These are phyloP conservation scores for Stratiomys singularior DNA, from an alignment of 2,888 invertebrate genomes.

Conservation along the genomic window DNA sequence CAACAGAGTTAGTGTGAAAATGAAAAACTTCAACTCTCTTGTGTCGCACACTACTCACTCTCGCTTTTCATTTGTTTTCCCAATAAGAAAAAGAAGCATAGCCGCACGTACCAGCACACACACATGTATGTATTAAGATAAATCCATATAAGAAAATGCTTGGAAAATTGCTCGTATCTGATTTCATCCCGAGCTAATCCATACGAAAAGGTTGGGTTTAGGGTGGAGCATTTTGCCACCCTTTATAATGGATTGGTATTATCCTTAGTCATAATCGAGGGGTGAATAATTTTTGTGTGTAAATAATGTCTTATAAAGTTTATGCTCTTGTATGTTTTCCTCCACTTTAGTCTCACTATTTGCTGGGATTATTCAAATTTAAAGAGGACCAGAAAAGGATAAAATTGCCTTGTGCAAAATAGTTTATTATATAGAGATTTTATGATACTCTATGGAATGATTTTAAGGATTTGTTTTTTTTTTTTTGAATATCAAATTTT, in stretches of 20 bases:
- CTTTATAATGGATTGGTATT: not conserved
- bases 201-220: not conserved
- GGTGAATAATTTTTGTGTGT: slow-evolving; percentile 37
- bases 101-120: not conserved
- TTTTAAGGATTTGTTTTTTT: too few species aligned
- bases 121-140: not conserved
- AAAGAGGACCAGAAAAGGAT: slow-evolving; percentile 6
- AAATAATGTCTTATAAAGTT: slow-evolving; percentile 34
- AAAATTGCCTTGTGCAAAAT: not conserved
- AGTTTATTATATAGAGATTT: slow-evolving; percentile 1
- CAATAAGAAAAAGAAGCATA: not conserved
- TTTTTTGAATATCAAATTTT: too few species aligned
- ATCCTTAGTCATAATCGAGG: slow-evolving; percentile 26
- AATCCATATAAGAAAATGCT: slow-evolving; percentile 10
- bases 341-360: not conserved
- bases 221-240: not conserved
- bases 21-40: too few species aligned
- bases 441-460: not conserved
- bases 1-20: too few species aligned
- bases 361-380: not conserved
- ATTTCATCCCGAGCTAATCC: slow-evolving; percentile 1
- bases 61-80: too few species aligned
- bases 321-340: not conserved
- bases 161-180: slow-evolving; percentile 33
- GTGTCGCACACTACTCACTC: too few species aligned